A percentile compares a stretch with the other conserved stretches of the same genome.
Conservation (phyloP, 1,140 invertebrate species). For the Drosophila insularis region DNA sequence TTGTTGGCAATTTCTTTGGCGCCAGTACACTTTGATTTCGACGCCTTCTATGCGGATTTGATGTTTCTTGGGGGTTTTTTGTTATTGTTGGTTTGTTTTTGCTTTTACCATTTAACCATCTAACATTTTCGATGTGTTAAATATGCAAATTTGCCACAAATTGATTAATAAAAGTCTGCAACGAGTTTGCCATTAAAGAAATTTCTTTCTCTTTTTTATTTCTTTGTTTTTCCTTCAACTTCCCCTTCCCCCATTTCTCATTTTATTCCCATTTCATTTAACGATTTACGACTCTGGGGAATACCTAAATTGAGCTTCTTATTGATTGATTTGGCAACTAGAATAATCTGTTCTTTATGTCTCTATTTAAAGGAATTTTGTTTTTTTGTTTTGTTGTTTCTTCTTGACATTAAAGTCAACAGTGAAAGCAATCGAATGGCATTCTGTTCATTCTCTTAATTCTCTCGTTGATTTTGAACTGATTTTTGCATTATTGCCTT, state of each 20-base stretch:
- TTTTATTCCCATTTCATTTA: not conserved
- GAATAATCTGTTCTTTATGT: not conserved
- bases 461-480: not conserved
- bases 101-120: conserved; percentile 30
- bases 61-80: conserved; percentile 39
- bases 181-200: conserved; percentile 47
- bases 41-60: conserved; percentile 63
- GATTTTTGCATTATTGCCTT: not conserved
- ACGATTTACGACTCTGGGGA: conserved; percentile 51
- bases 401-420: too few species aligned
- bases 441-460: too few species aligned
- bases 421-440: too few species aligned
- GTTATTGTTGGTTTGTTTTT: conserved; percentile 14
- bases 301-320: conserved; percentile 59
- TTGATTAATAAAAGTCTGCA: conserved; percentile 60
- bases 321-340: conserved; percentile 41
- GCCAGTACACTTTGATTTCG: conserved; percentile 48
- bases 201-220: conserved; percentile 63
- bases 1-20: conserved; percentile 77
- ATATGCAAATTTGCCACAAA: conserved; percentile 71
- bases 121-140: conserved; percentile 51
- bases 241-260: not conserved
- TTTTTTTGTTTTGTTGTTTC: not conserved
- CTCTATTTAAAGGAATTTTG: not conserved
- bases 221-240: conserved; percentile 17